Percentiles rank a stretch among this genome's conserved stretches.
Evolutionary conservation across 2,888 invertebrate species (phyloP).

Genomic region (Amaurobius ferox): DNA sequence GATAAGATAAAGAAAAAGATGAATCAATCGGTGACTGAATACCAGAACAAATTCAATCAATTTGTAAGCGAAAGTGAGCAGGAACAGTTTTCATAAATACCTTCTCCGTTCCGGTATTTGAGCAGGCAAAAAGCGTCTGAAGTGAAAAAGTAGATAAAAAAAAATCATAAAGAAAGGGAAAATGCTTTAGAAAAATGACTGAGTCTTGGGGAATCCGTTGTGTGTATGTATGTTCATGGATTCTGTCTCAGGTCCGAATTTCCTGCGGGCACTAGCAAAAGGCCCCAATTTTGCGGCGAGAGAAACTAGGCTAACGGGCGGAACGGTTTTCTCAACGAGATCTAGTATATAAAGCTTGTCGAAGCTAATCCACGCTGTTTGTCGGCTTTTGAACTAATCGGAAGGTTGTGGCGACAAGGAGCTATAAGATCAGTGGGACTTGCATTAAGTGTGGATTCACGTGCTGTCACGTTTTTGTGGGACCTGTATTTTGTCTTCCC

Average conservation of each 20-base stretch:
- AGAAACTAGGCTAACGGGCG: slow-evolving; percentile 62
- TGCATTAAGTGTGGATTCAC: slow-evolving; percentile 35
- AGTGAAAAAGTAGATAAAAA: not conserved
- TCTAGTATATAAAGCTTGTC: slow-evolving; percentile 61
- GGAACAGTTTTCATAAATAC: slow-evolving; percentile 19
- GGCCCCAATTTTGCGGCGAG: slow-evolving; percentile 29
- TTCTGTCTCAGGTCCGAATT: slow-evolving; percentile 33
- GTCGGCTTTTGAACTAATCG: slow-evolving; percentile 38
- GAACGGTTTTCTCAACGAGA: slow-evolving; percentile 41
- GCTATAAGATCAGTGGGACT: not conserved
- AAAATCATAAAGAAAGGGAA: not conserved
- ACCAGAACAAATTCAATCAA: too few relatives aligned
- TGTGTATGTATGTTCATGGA: slow-evolving; percentile 3
- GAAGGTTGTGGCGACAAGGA: slow-evolving; percentile 12
- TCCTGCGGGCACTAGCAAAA: slow-evolving; percentile 40
- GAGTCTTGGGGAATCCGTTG: slow-evolving; percentile 7
- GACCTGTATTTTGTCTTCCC: not conserved
- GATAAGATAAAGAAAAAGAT: too few relatives aligned
- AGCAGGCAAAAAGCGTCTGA: slow-evolving; percentile 11
- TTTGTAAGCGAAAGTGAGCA: not conserved
- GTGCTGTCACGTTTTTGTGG: slow-evolving; percentile 11
- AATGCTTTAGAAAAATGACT: slow-evolving; percentile 18
- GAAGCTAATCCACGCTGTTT: slow-evolving; percentile 50
- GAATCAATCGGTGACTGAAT: too few relatives aligned
- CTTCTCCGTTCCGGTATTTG: slow-evolving; percentile 16